Evolutionary conservation across 2,797 vertebrate genomes (phyloP), one percentile per base, ranked within the genome.

Genomic region (Pseudochirops cupreus): DNA sequence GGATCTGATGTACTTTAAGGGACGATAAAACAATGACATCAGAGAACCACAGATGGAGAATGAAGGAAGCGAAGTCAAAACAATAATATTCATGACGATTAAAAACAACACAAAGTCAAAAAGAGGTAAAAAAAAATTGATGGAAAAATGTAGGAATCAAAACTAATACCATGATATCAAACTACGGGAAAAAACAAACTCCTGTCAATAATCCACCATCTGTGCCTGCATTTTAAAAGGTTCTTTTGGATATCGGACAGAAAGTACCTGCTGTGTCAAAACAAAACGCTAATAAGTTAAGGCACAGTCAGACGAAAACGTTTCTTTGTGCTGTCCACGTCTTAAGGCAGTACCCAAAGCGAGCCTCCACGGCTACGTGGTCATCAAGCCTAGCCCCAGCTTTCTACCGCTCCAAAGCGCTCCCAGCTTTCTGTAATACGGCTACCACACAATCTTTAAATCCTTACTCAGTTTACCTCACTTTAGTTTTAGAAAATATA

Each of bases 361-460:
- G 89, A 82, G 24, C 4, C 58, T 94, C 94, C 12, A 54, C 0
- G 59, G 0, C 33, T 87, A 29, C 95, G 21, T 39, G 18, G 82
- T 26, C 28, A 93, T 31, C 89, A 28, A 56, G 21, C 93, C 67
- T 39, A 39, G 2, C 6, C n/a, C 21, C 67, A 39, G 18, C 18
- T 39, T 18, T 50, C 28, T 90, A 91, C 24, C 50, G 52, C 24
- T 10, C 46, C 52, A 67, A 82, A 57, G 39, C 4, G 21, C 50
- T 50, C 10, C 74, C 24, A 50, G 50, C 39, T n/a, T 89, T 93
- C 50, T 95, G 29, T 28, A 94, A 91, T n/a, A n/a, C n/a, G 26
- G 24, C 57, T 46, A 82, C 50, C 74, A 89, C 2, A 31, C 67
- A 55, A 91, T 92, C 93, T 74, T 89, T 89, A 94, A 54, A 74